Base-by-base conservation (phyloP, 1,140 invertebrate genomes). In the Orussus abietinus region DNA sequence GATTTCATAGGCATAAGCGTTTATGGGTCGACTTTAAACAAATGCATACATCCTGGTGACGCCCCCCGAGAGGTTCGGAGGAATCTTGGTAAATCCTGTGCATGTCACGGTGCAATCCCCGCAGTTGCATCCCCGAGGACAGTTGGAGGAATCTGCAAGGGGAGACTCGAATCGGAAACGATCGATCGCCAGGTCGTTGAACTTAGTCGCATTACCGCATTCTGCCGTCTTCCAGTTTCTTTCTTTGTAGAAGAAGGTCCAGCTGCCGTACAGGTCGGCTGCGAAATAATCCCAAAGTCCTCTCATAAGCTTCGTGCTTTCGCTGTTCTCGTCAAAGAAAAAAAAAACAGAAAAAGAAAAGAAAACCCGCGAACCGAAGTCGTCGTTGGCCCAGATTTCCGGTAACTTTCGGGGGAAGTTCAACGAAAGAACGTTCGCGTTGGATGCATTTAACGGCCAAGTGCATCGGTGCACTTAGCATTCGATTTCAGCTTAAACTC, bases 211-310 rank as follows among this genome's bases (percentile, higher is more conserved):
- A 18, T 45, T 45, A 47, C 46, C 49, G 30, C 10, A 45, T 39
- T 21, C 18, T n/a, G 10, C 37, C 12, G 17, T 31, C 28, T 9
- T 40, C 37, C 39, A 49, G 6, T 45, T 25, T 25, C 37, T 43
- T 6, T 45, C 13, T 15, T 31, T 47, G 9, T 25, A 35, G 37
- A 59, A 59, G 38, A 41, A 57, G 18, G 49, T 42, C 45, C 49
- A 51, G 5, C 30, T 45, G 11, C 57, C 54, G 17, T 53, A 36
- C 18, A 18, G 22, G 47, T 69, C 63, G 38, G 55, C 64, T 69
- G 33, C 11, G n/a, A n/a, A n/a, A n/a, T n/a, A n/a, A n/a, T n/a
- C n/a, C n/a, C n/a, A n/a, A n/a, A n/a, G n/a, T n/a, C n/a, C n/a
- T n/a, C n/a, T n/a, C n/a, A n/a, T n/a, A n/a, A n/a, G n/a, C n/a